phyloP scores from a whole-genome alignment of 2,113 vertebrate genomes.

The Pterocles gutturalis region DNA sequence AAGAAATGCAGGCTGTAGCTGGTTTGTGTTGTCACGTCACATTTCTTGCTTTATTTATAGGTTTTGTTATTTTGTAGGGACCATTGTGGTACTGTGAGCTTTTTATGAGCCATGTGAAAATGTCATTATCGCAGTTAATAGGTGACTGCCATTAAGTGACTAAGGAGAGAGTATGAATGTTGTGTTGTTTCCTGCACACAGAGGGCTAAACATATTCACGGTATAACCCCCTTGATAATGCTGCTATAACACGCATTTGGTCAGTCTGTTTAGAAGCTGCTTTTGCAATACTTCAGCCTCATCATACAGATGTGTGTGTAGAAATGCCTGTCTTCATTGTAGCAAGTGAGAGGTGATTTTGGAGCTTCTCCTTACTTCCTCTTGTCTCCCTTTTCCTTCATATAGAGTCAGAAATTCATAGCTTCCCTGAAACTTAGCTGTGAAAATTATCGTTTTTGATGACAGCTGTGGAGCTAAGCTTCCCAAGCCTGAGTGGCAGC shows the following conservation, averaged over 20 bases:
- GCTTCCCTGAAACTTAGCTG: not conserved
- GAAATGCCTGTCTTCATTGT: not conserved
- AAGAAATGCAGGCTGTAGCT: not conserved
- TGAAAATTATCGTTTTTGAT: conserved; percentile 41
- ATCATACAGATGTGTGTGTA: not conserved
- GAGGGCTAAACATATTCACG: not conserved
- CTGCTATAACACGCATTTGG: not conserved
- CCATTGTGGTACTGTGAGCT: not conserved
- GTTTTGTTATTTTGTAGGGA: conserved; percentile 1
- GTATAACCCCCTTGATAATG: not conserved
- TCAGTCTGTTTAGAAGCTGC: not conserved
- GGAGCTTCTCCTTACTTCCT: not conserved
- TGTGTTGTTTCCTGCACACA: not conserved
- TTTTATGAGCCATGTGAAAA: not conserved
- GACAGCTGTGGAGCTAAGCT: conserved; percentile 24
- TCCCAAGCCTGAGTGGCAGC: conserved; percentile 25
- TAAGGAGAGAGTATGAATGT: not conserved
- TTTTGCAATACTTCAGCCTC: not conserved
- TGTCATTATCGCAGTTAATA: not conserved
- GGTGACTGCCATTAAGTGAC: not conserved
- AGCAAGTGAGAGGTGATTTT: not conserved
- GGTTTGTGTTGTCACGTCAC: not conserved
- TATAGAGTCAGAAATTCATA: not conserved
- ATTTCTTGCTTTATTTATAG: not conserved
- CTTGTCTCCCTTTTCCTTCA: not conserved